A percentile compares a stretch with the other conserved stretches of the same genome.
Evolutionary conservation across 2,888 invertebrate species (phyloP).

Genomic region (Volucella inflata): DNA sequence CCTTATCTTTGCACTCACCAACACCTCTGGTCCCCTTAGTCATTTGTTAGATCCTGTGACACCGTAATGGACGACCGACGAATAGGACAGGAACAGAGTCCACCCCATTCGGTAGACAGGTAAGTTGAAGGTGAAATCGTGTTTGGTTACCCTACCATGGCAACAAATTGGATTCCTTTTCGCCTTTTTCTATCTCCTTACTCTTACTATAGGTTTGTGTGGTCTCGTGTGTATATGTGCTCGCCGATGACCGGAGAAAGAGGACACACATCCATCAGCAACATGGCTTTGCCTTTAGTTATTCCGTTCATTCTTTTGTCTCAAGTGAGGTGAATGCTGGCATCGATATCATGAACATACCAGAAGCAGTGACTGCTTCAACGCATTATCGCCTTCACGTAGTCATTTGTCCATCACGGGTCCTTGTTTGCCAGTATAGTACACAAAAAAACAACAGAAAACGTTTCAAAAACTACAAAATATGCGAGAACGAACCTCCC

Average conservation of each 20-base stretch:
- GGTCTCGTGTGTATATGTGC: no score
- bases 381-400: slow-evolving; percentile 38
- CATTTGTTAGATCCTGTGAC: slow-evolving; percentile 57
- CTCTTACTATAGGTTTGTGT: background rate
- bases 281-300: slow-evolving; percentile 35
- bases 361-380: background rate
- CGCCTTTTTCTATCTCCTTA: background rate
- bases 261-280: slow-evolving; percentile 37
- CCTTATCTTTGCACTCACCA: background rate
- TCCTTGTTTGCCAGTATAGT: background rate
- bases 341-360: background rate
- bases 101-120: slow-evolving; percentile 1
- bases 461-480: background rate
- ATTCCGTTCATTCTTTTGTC: slow-evolving; percentile 21
- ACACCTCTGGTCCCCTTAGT: slow-evolving; percentile 20
- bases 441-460: background rate
- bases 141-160: slow-evolving; percentile 7
- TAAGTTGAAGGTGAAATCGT: slow-evolving; percentile 20
- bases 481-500: no score
- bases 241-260: slow-evolving; percentile 7
- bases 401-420: slow-evolving; percentile 23
- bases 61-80: slow-evolving; percentile 22
- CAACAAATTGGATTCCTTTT: slow-evolving; percentile 36
- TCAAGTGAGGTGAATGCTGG: slow-evolving; percentile 7
- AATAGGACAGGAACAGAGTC: background rate